A percentile compares a stretch with the other conserved stretches of the same genome.
Conservation (phyloP, 2,888 invertebrate genomes). For the Trisateles emortualis region DNA sequence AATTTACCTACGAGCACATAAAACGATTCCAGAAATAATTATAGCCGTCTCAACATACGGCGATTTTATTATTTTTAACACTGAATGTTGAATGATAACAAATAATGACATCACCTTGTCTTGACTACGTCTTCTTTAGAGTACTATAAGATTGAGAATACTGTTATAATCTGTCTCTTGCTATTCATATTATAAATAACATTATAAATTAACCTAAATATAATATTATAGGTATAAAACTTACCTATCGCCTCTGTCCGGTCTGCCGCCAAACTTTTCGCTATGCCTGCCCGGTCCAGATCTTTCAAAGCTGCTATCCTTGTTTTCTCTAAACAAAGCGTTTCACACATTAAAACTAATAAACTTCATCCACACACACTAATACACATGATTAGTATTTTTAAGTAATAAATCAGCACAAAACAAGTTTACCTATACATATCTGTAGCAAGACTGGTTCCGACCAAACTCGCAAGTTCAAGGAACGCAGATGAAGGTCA, state of each 20-base stretch:
- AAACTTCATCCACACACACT: constrained; percentile 25
- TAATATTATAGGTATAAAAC: constrained; percentile 20
- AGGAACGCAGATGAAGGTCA: constrained; percentile 76
- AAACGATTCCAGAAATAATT: no score
- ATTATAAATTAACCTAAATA: not conserved
- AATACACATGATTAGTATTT: constrained; percentile 25
- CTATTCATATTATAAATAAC: no score
- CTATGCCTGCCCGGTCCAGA: constrained; percentile 75
- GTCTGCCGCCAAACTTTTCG: constrained; percentile 72
- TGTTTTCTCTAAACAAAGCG: constrained; percentile 67
- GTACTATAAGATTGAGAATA: no score
- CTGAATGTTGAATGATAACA: no score
- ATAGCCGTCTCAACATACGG: no score
- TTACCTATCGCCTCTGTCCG: constrained; percentile 64
- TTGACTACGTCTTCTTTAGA: no score
- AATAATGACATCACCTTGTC: no score
- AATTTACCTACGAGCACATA: no score
- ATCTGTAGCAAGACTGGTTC: constrained; percentile 53
- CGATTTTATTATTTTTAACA: no score
- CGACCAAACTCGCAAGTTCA: constrained; percentile 65
- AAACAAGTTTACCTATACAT: constrained; percentile 69
- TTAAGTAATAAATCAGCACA: constrained; percentile 33
- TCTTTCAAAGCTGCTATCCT: constrained; percentile 72
- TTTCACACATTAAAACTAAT: constrained; percentile 29
- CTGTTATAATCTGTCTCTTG: no score